A percentile compares a stretch with the other conserved stretches of the same genome.
phyloP scores from a whole-genome alignment of 2,888 invertebrate species.

The Emesis furor region DNA sequence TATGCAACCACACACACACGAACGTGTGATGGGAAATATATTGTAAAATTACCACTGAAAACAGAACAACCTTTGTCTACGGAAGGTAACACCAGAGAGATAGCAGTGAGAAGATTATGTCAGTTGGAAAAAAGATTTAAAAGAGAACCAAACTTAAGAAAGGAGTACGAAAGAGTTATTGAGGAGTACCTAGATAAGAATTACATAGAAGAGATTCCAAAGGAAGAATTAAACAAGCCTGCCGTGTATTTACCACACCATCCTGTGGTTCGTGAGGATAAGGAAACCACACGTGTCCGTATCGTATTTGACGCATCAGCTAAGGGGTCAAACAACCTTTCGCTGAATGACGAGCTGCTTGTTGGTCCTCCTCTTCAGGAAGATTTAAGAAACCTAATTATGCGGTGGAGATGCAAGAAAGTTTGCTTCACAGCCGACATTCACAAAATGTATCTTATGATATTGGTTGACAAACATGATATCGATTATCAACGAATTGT shows the following conservation, averaged over 20 bases:
- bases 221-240: background rate
- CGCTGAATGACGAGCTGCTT: conserved; percentile 46
- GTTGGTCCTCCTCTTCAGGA: conserved; percentile 43
- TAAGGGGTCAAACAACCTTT: conserved; percentile 24
- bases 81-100: background rate
- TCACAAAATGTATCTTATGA: conserved; percentile 14
- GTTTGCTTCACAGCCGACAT: conserved; percentile 39
- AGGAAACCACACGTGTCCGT: background rate
- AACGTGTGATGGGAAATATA: background rate
- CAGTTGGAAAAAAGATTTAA: conserved; percentile 10
- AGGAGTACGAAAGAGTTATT: background rate
- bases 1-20: background rate
- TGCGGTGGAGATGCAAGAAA: conserved; percentile 47
- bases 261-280: background rate
- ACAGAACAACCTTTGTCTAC: background rate
- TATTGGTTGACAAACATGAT: background rate
- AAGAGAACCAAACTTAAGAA: background rate
- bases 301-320: background rate
- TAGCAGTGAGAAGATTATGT: background rate
- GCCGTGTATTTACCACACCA: background rate
- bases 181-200: background rate
- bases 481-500: conserved; percentile 8
- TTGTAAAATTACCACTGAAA: background rate
- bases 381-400: conserved; percentile 41
- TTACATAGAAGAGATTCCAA: background rate